A percentile compares a stretch with the other conserved stretches of the same genome.
These are phyloP conservation scores for Tetragonula carbonaria DNA, from an alignment of 2,888 invertebrate species.

Conservation along the genomic window DNA sequence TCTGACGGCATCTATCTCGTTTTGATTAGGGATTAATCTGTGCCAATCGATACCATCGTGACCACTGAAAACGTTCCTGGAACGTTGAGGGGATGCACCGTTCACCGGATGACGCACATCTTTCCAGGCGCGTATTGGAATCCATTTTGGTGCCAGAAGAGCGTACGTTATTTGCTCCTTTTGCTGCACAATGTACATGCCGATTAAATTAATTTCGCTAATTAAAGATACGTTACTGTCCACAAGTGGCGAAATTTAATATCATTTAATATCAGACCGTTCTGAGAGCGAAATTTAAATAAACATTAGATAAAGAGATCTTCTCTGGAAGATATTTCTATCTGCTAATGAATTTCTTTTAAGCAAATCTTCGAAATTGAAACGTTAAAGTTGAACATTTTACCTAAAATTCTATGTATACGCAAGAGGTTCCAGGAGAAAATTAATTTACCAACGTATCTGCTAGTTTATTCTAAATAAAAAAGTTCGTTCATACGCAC, in stretches of 20 bases:
- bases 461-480: no score
- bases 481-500: no score
- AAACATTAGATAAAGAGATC: no score
- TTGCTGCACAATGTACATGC: neutral
- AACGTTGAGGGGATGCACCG: neutral
- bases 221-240: neutral
- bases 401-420: neutral
- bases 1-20: conserved; percentile 10
- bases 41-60: conserved; percentile 25
- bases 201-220: neutral
- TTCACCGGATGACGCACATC: neutral
- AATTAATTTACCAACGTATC: no score
- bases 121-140: conserved; percentile 12
- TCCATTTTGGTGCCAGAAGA: neutral
- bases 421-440: neutral
- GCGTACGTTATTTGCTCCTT: neutral
- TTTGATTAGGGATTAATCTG: conserved; percentile 52
- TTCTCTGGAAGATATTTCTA: no score
- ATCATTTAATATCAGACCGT: neutral
- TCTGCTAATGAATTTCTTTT: no score
- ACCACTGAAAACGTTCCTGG: conserved; percentile 15
- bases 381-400: neutral
- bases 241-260: neutral
- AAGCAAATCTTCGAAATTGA: no score
- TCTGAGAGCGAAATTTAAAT: neutral